phyloP scores from a whole-genome alignment of 2,113 vertebrate genomes.

The Gobiocypris rarus region DNA sequence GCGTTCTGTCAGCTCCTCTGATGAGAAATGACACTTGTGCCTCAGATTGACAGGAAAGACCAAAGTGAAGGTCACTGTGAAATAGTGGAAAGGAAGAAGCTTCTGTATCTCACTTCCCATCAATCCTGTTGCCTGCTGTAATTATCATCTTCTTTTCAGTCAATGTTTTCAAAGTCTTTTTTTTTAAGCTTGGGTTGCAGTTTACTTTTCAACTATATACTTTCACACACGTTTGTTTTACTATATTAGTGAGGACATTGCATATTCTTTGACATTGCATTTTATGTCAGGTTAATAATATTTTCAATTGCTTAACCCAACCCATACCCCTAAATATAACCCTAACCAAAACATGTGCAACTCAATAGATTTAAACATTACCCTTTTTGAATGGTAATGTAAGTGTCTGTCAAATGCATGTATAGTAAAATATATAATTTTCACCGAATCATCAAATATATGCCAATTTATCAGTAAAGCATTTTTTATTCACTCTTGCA shows the following conservation, averaged over 20 bases:
- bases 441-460: neutral
- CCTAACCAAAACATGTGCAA: no score
- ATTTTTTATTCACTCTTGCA: no score
- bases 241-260: no score
- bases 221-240: neutral
- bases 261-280: no score
- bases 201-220: slow-evolving; percentile 22
- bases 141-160: slow-evolving; percentile 43
- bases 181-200: slow-evolving; percentile 26
- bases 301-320: no score
- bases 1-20: slow-evolving; percentile 61
- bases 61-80: slow-evolving; percentile 62
- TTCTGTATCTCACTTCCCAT: slow-evolving; percentile 31
- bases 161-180: slow-evolving; percentile 26
- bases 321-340: no score
- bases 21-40: slow-evolving; percentile 64
- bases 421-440: neutral
- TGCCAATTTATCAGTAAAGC: neutral
- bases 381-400: neutral
- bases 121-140: neutral
- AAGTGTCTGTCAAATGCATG: neutral
- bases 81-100: slow-evolving; percentile 42
- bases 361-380: no score
- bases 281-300: no score
- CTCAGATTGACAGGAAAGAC: slow-evolving; percentile 57